A percentile compares a stretch with the other conserved stretches of the same genome.
phyloP scores from a whole-genome alignment of 2,113 vertebrate genomes.

The Pleuronectes platessa region DNA sequence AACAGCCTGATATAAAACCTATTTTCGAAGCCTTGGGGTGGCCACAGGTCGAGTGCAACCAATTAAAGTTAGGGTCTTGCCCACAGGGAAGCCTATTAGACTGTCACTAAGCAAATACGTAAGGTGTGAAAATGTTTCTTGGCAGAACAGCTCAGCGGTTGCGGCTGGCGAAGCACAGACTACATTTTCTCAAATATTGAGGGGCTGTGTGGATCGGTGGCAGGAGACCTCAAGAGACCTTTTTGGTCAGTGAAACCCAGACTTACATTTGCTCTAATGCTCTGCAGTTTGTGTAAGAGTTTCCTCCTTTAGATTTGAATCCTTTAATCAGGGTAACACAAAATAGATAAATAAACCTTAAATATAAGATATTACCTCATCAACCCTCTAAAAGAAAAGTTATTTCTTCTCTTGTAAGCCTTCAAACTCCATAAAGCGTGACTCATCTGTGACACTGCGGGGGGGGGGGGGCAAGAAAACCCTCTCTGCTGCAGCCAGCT shows the following conservation, averaged over 20 bases:
- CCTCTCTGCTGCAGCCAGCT: constrained; percentile 4
- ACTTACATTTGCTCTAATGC: not conserved
- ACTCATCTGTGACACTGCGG: constrained; percentile 4
- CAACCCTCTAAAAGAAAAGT: not conserved
- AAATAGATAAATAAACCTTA: not conserved
- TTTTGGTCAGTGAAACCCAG: not conserved
- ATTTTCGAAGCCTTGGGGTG: not conserved
- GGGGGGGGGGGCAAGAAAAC: not conserved
- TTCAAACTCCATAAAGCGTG: not conserved
- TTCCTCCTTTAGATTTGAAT: not conserved
- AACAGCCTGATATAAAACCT: not conserved
- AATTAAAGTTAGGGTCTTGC: constrained; percentile 17
- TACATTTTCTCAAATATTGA: constrained; percentile 4
- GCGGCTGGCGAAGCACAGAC: not conserved
- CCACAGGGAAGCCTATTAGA: too few species aligned
- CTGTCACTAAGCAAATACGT: constrained; percentile 17
- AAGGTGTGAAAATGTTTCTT: constrained; percentile 8
- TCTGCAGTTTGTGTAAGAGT: not conserved
- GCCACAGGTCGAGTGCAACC: constrained; percentile 13
- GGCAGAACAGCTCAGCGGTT: constrained; percentile 14
- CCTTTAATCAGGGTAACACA: not conserved
- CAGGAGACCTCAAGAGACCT: not conserved
- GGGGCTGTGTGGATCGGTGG: not conserved
- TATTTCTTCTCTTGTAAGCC: constrained; percentile 4
- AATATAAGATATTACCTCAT: not conserved